A percentile compares a stretch with the other conserved stretches of the same genome.
phyloP scores from a whole-genome alignment of 2,888 invertebrate species.

The Xanthia icteritia region DNA sequence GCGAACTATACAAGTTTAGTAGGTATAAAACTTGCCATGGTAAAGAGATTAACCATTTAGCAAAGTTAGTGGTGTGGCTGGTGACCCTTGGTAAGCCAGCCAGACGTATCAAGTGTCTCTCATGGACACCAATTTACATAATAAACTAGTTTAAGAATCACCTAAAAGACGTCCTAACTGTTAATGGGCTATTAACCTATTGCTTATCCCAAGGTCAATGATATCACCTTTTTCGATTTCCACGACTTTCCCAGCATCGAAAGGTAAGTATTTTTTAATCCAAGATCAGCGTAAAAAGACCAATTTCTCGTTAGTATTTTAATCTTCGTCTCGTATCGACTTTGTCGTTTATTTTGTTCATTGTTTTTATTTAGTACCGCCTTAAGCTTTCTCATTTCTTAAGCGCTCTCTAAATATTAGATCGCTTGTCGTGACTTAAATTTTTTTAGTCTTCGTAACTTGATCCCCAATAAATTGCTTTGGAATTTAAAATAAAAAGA shows the following conservation, averaged over 20 bases:
- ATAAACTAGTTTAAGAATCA: slow-evolving; percentile 10
- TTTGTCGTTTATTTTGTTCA: slow-evolving; percentile 32
- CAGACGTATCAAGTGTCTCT: slow-evolving; percentile 2
- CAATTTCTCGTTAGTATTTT: slow-evolving; percentile 34
- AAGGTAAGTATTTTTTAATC: neutral
- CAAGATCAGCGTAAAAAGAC: slow-evolving; percentile 16
- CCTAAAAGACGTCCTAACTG: no score
- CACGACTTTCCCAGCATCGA: neutral
- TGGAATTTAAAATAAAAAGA: slow-evolving; percentile 28
- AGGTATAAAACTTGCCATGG: neutral
- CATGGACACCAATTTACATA: slow-evolving; percentile 4
- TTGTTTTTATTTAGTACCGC: slow-evolving; percentile 39
- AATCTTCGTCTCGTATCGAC: slow-evolving; percentile 24
- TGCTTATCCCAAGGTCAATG: neutral
- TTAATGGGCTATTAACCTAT: neutral
- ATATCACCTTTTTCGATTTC: neutral
- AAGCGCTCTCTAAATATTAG: slow-evolving; percentile 50
- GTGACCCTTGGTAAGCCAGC: neutral
- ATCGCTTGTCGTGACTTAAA: slow-evolving; percentile 30
- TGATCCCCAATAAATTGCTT: slow-evolving; percentile 44
- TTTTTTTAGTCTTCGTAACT: slow-evolving; percentile 37
- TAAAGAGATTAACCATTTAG: neutral
- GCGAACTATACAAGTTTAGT: neutral
- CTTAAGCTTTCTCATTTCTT: slow-evolving; percentile 53
- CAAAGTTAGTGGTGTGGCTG: neutral